Base-by-base conservation (phyloP, 2,113 vertebrate species). In the Percina caprodes region DNA sequence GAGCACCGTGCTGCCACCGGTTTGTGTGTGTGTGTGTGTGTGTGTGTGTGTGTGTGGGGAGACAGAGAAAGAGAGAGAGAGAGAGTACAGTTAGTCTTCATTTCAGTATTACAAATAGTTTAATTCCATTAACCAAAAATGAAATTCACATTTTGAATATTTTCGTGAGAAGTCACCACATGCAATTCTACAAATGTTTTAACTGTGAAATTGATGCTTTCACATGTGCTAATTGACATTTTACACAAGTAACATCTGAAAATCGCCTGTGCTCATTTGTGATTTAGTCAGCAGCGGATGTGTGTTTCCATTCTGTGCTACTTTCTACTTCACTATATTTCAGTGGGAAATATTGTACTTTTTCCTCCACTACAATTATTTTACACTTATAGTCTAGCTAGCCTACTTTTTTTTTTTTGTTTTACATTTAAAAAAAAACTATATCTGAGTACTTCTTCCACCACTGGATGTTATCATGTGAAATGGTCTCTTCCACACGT, bases 1-100 rank as follows among this genome's bases (percentile, higher is more conserved):
- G 71, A 80, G 77, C 91, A 66, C 78, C 54, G 74, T 58, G 80
- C 89, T 78, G 63, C 63, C 39, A 60, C 78, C 71, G 24, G 67
- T 51, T 2, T 30, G 49, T 69, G 67, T 49, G 72, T 60, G 84
- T 59, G 67, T 21, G 61, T 21, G 87, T 49, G 54, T 42, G 60
- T 62, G 78, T 66, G 82, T 69, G 86, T 35, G 63, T 45, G 69
- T 51, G 76, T 66, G 80, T 49, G 83, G 39, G 26, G n/a, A 51
- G 39, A 16, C 19, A 45, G 42, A 61, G 26, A 48, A 59, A 30
- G 30, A 30, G 30, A 30, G 30, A 30, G 35, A 35, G 5, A 35
- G 8, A 77, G 49, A 66, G 3, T 21, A 42, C 30, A 39, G 54
- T 33, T 52, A 69, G 21, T 7, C 30, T 66, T 69, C 5, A 67